Evolutionary conservation across 2,888 invertebrate species (phyloP).

Genomic region (Hydrotaea cyrtoneurina): DNA sequence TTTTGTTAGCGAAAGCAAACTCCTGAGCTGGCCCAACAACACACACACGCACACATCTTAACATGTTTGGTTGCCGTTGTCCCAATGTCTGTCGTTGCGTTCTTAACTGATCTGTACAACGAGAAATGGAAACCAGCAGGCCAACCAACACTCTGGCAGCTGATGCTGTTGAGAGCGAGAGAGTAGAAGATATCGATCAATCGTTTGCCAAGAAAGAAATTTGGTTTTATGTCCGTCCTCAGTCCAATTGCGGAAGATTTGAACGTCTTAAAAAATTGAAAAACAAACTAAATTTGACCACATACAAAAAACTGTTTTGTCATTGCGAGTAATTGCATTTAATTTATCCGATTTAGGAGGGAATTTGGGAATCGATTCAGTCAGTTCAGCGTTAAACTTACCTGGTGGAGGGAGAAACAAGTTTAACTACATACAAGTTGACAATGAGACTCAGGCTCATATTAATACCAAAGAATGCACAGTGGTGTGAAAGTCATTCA

Average conservation of each 20-base stretch:
- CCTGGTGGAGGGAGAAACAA: not conserved
- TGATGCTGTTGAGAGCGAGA: constrained; percentile 24
- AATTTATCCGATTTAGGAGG: not conserved
- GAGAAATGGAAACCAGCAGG: constrained; percentile 37
- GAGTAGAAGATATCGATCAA: not conserved
- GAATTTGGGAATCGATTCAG: not conserved
- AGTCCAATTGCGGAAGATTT: not conserved
- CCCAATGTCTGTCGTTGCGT: constrained; percentile 3
- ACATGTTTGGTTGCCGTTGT: constrained; percentile 34
- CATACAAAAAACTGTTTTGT: constrained; percentile 1
- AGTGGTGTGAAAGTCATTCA: not conserved
- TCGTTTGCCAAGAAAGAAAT: not conserved
- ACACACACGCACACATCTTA: constrained; percentile 39
- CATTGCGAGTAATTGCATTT: constrained; percentile 17
- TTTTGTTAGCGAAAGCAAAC: constrained; percentile 61
- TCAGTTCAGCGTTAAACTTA: not conserved
- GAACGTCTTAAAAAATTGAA: not conserved
- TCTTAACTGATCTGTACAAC: constrained; percentile 31
- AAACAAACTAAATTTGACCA: not conserved
- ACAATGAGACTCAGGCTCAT: not conserved
- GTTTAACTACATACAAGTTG: not conserved
- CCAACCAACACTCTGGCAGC: constrained; percentile 23
- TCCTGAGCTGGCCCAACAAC: constrained; percentile 34
- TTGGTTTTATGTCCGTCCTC: not conserved
- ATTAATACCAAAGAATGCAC: constrained; percentile 2